Percentiles rank a stretch among this genome's conserved stretches.
Evolutionary conservation across 2,113 vertebrate species (phyloP).

Genomic region (Vulpes lagopus): DNA sequence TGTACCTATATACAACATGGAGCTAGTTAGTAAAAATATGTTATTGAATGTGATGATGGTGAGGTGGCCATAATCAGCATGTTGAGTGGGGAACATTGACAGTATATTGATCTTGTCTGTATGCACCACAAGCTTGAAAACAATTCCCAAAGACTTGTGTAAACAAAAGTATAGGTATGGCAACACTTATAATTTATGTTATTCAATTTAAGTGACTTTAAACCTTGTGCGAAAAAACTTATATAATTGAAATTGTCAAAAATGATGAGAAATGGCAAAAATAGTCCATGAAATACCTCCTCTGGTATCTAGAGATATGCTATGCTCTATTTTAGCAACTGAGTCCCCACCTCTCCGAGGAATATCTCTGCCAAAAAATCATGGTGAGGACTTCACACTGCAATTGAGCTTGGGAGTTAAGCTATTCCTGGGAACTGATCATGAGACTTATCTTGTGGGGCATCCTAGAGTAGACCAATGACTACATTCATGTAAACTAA

Average conservation of each 20-base stretch:
- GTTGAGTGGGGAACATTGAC: background rate
- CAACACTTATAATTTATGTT: background rate
- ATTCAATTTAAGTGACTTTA: slow-evolving; percentile 40
- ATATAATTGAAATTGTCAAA: slow-evolving; percentile 38
- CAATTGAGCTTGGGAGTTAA: background rate
- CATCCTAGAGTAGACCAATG: background rate
- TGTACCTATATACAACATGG: background rate
- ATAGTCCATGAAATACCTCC: background rate
- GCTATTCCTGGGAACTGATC: background rate
- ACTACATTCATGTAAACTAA: background rate
- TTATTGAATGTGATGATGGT: background rate
- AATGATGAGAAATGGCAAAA: slow-evolving; percentile 29
- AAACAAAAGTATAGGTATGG: background rate
- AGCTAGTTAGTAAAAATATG: background rate
- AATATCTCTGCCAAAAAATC: background rate
- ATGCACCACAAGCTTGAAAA: background rate
- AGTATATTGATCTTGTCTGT: background rate
- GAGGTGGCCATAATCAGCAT: background rate
- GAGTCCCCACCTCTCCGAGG: background rate
- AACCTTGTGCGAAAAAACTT: background rate
- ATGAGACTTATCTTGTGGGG: background rate
- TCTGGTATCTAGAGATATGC: background rate
- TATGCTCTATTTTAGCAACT: background rate
- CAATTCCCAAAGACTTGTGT: background rate
- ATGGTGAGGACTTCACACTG: background rate